Conservation (phyloP, 1,140 invertebrate species). For the Drosophila kikkawai region DNA sequence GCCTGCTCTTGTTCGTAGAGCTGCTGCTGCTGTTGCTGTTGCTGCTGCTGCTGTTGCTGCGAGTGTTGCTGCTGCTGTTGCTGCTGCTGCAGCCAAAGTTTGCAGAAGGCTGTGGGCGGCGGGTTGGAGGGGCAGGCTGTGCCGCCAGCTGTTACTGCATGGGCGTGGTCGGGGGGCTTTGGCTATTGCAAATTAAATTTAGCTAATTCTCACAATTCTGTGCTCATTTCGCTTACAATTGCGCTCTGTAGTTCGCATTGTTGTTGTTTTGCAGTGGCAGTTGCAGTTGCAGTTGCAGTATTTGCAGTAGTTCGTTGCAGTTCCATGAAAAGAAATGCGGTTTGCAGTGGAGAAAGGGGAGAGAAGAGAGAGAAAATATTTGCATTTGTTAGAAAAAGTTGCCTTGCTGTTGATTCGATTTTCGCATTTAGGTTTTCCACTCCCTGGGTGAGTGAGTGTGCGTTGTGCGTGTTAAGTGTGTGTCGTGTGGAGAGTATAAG, state of each 20-base stretch:
- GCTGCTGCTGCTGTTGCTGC: slow-evolving; percentile 57
- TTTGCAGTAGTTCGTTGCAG: slow-evolving; percentile 31
- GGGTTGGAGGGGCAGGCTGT: slow-evolving; percentile 63
- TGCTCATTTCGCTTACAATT: slow-evolving; percentile 85
- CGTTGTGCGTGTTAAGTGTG: slow-evolving; percentile 15
- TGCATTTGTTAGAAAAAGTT: slow-evolving; percentile 68
- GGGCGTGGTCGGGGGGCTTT: slow-evolving; percentile 57
- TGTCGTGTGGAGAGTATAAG: slow-evolving; percentile 20
- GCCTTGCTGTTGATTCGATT: slow-evolving; percentile 49
- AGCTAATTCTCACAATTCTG: slow-evolving; percentile 85
- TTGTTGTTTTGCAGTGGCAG: slow-evolving; percentile 39
- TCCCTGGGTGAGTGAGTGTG: slow-evolving; percentile 27
- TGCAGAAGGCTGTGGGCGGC: slow-evolving; percentile 79
- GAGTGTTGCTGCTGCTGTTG: slow-evolving; percentile 62
- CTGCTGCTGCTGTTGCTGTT: slow-evolving; percentile 45
- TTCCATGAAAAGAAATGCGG: slow-evolving; percentile 52
- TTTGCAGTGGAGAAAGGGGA: slow-evolving; percentile 10
- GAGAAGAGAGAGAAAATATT: slow-evolving; percentile 56
- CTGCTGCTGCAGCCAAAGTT: slow-evolving; percentile 82
- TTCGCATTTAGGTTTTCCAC: slow-evolving; percentile 56
- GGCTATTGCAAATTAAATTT: slow-evolving; percentile 85
- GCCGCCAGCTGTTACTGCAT: slow-evolving; percentile 48
- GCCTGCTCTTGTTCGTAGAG: slow-evolving; percentile 73
- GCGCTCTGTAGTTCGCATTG: slow-evolving; percentile 75
- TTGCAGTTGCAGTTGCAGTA: slow-evolving; percentile 42